Conservation (phyloP, 2,888 invertebrate genomes). For the Anoncus sp. region DNA sequence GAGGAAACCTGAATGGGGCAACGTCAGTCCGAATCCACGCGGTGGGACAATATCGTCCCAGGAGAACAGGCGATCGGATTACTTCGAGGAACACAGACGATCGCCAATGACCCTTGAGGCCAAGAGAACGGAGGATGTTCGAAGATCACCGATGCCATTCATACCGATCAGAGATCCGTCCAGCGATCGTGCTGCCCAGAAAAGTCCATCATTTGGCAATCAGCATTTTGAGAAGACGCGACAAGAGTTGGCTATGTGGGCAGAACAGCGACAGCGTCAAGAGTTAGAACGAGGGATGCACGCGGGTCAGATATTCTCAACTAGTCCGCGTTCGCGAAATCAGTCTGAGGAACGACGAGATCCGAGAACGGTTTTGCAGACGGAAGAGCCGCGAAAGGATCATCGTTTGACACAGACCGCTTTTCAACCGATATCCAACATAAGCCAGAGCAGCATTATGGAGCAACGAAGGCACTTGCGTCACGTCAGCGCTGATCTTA, state of each 20-base stretch:
- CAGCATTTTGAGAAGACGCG: constrained; percentile 81
- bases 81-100: constrained; percentile 80
- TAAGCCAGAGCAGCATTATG: constrained; percentile 81
- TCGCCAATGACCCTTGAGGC: constrained; percentile 80
- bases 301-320: constrained; percentile 74
- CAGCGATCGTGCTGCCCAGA: constrained; percentile 77
- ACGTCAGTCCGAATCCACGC: constrained; percentile 79
- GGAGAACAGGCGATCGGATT: constrained; percentile 80
- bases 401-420: constrained; percentile 76
- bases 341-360: constrained; percentile 79
- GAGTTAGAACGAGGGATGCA: constrained; percentile 77
- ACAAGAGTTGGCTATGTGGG: constrained; percentile 81
- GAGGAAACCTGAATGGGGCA: constrained; percentile 78
- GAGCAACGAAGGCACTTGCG: constrained; percentile 81
- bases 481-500: constrained; percentile 81
- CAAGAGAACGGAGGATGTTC: constrained; percentile 78
- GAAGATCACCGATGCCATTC: constrained; percentile 81
- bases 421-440: constrained; percentile 80
- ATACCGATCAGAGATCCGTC: constrained; percentile 78
- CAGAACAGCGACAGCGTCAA: constrained; percentile 81
- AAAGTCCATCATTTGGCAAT: constrained; percentile 77
- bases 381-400: constrained; percentile 76
- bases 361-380: constrained; percentile 55
- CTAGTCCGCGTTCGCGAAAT: constrained; percentile 79
- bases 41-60: constrained; percentile 69